A percentile compares a stretch with the other conserved stretches of the same genome.
phyloP scores from a whole-genome alignment of 2,797 vertebrate genomes.

The Ctenosaura bakeri region DNA sequence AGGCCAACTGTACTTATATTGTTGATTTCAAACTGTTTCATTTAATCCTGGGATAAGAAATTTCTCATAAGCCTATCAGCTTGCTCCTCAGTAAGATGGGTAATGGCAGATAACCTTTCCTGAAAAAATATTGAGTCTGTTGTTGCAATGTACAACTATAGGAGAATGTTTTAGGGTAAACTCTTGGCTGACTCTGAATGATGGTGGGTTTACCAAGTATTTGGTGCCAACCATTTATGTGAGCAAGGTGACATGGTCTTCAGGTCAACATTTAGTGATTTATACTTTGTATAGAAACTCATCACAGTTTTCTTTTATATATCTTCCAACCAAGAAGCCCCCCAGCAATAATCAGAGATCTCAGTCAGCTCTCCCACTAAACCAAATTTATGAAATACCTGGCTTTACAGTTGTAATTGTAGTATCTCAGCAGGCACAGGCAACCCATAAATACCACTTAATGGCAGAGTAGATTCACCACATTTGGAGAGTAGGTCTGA shows the following conservation, averaged over 20 bases:
- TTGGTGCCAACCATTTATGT: neutral
- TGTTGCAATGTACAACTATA: neutral
- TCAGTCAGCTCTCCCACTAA: neutral
- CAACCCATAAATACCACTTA: neutral
- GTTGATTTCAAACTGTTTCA: neutral
- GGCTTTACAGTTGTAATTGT: neutral
- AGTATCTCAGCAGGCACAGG: neutral
- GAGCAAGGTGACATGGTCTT: neutral
- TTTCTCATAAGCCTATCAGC: neutral
- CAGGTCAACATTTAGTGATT: accelerated
- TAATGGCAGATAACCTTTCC: neutral
- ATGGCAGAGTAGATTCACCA: neutral
- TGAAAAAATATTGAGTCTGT: neutral
- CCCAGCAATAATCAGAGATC: neutral
- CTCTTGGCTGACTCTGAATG: neutral
- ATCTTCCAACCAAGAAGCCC: neutral
- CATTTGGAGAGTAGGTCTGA: neutral
- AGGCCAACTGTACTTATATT: neutral
- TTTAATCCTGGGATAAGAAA: neutral
- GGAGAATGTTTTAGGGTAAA: neutral
- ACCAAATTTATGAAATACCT: neutral
- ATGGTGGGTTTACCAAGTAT: too few species aligned
- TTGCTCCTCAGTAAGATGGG: neutral
- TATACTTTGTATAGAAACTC: neutral
- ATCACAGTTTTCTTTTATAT: neutral